Conservation (phyloP, 2,888 invertebrate genomes). For the Eristalis arbustorum region DNA sequence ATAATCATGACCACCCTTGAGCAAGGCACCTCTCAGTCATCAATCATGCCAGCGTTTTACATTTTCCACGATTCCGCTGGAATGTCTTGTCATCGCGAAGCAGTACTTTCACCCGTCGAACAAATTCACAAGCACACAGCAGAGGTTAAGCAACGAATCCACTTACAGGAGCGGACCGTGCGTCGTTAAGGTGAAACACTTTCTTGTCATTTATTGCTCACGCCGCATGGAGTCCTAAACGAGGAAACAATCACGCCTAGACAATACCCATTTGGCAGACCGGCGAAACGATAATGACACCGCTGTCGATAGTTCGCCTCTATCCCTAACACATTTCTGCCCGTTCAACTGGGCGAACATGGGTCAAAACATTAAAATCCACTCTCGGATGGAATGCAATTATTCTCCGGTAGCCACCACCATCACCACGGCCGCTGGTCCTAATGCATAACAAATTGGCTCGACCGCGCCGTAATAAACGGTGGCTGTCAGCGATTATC, state of each 20-base stretch:
- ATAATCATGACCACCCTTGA: background rate
- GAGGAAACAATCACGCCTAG: background rate
- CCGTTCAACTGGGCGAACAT: background rate
- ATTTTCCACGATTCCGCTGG: background rate
- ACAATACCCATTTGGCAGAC: background rate
- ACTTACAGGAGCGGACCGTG: too few relatives aligned
- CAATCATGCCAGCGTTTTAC: background rate
- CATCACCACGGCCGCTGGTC: background rate
- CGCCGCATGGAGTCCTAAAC: background rate
- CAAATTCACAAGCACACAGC: too few relatives aligned
- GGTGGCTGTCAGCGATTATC: constrained; percentile 30
- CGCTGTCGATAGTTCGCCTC: background rate
- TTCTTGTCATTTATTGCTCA: background rate
- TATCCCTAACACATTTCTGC: background rate
- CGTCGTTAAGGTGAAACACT: background rate
- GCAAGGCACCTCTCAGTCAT: background rate
- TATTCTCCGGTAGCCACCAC: background rate
- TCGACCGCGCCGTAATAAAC: constrained; percentile 5
- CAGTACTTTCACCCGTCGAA: background rate
- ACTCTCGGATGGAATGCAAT: constrained; percentile 12
- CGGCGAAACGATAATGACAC: background rate
- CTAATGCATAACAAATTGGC: constrained; percentile 16
- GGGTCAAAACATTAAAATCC: background rate
- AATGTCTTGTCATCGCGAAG: background rate
- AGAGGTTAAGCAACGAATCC: too few relatives aligned